phyloP scores from a whole-genome alignment of 2,113 vertebrate species.

The Noctilio leporinus region DNA sequence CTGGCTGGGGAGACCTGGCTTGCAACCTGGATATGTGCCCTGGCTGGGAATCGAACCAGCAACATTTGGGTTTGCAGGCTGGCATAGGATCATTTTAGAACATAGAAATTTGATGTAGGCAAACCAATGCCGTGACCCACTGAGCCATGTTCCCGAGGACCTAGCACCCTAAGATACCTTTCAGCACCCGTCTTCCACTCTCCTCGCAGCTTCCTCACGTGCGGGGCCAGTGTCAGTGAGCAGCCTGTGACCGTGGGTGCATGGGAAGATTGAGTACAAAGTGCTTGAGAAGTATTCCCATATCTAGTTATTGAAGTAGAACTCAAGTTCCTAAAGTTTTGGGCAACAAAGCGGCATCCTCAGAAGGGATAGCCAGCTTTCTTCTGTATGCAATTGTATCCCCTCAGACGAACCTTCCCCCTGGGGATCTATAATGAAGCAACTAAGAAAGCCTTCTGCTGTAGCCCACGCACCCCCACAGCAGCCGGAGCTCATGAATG shows the following conservation, averaged over 20 bases:
- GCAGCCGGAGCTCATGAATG: background rate
- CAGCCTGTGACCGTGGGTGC: background rate
- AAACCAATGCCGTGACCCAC: background rate
- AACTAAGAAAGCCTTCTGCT: background rate
- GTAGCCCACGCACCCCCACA: background rate
- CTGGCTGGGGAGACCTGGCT: no score
- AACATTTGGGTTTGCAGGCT: no score
- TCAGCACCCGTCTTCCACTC: fast-evolving
- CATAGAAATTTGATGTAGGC: background rate
- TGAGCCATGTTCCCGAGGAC: fast-evolving
- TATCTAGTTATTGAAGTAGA: background rate
- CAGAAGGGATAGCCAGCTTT: background rate
- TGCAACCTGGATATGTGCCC: no score
- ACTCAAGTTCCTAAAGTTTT: background rate
- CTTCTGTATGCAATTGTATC: background rate
- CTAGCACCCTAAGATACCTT: background rate
- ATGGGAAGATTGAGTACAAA: fast-evolving
- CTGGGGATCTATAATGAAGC: background rate
- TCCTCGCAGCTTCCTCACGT: fast-evolving
- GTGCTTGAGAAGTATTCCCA: background rate
- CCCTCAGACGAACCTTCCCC: background rate
- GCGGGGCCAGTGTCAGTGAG: fast-evolving
- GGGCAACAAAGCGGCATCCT: background rate
- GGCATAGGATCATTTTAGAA: background rate
- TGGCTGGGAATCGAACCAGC: no score